phyloP scores from a whole-genome alignment of 23 tunicate genomes.

The Halocynthia aurantium region DNA sequence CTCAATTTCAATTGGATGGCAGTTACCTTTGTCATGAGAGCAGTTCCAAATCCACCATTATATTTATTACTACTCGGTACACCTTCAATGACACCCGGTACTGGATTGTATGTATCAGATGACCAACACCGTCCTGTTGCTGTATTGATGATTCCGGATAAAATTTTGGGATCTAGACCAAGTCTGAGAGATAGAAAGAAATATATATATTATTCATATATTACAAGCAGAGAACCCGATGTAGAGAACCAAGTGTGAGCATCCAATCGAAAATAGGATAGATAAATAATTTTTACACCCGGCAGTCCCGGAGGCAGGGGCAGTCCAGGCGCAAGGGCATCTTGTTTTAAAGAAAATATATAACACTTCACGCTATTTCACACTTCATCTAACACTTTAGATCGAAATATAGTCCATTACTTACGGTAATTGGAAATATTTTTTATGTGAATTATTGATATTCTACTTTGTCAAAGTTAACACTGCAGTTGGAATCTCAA shows the following conservation, averaged over 20 bases:
- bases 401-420: too few relatives aligned
- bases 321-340: not conserved
- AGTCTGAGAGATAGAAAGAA: constrained; percentile 28
- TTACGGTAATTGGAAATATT: too few relatives aligned
- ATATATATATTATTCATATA: not conserved
- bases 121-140: constrained; percentile 99
- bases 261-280: not conserved
- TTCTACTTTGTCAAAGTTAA: too few relatives aligned
- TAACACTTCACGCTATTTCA: too few relatives aligned
- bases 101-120: constrained; percentile 96
- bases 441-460: too few relatives aligned
- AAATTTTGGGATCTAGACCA: constrained; percentile 83
- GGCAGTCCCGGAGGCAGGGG: not conserved
- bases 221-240: not conserved
- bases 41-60: constrained; percentile 92
- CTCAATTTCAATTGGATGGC: not conserved
- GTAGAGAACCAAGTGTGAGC: not conserved
- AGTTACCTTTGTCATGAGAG: constrained; percentile 84
- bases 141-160: constrained; percentile 76
- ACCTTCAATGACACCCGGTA: constrained; percentile 87
- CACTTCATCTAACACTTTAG: too few relatives aligned
- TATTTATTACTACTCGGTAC: constrained; percentile 89
- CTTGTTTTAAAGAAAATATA: not conserved
- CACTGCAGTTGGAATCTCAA: too few relatives aligned
- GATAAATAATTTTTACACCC: not conserved